Percentiles rank a stretch among this genome's conserved stretches.
Evolutionary conservation across 1,140 invertebrate species (phyloP).

Genomic region (Trachelipus rathkii): DNA sequence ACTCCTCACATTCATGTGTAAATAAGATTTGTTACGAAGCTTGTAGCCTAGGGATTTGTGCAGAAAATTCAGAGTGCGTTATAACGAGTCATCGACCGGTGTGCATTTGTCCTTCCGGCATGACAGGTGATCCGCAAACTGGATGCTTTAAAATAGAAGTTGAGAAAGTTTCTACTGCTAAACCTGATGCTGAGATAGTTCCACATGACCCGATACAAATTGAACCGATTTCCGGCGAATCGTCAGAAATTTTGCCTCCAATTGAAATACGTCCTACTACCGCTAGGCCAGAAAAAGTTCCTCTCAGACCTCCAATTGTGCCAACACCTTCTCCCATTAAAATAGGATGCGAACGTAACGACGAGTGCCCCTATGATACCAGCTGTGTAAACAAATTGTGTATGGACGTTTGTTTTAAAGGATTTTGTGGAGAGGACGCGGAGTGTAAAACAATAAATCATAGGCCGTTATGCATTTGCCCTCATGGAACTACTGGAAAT

Average conservation of each 20-base stretch:
- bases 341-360: constrained; percentile 64
- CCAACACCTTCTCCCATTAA: constrained; percentile 58
- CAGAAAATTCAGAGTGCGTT: constrained; percentile 62
- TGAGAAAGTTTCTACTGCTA: constrained; percentile 13
- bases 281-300: background rate
- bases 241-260: constrained; percentile 14
- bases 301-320: background rate
- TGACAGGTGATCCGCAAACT: constrained; percentile 40
- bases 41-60: constrained; percentile 31
- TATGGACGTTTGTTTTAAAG: constrained; percentile 65
- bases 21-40: constrained; percentile 69
- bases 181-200: constrained; percentile 12
- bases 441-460: constrained; percentile 59
- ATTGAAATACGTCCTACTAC: constrained; percentile 4
- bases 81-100: constrained; percentile 68
- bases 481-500: constrained; percentile 49
- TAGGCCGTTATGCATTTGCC: constrained; percentile 48
- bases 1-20: constrained; percentile 68
- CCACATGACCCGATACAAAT: background rate
- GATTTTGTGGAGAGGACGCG: constrained; percentile 69
- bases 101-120: constrained; percentile 65
- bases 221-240: background rate
- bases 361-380: constrained; percentile 67
- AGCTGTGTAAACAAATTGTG: constrained; percentile 68
- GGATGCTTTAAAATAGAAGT: constrained; percentile 22